These are phyloP conservation scores for Sarcophaga peregrina DNA, from an alignment of 1,140 invertebrate species.

Conservation along the genomic window DNA sequence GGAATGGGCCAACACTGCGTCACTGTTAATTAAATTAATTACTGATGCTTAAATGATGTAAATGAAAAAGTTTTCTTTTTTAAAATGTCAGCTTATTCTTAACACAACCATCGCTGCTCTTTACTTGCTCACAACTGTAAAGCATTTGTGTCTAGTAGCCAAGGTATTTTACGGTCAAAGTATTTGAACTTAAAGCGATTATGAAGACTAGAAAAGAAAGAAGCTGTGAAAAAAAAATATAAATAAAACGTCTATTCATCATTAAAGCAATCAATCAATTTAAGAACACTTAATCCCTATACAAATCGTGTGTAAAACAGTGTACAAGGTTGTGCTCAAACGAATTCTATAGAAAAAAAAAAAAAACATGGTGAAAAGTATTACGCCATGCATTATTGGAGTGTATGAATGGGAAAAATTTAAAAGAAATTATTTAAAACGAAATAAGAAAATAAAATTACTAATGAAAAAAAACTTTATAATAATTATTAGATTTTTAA, in stretches of 20 bases:
- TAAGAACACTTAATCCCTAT: conserved; percentile 44
- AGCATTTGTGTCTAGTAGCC: background rate
- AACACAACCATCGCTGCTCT: no score
- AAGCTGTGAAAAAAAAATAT: conserved; percentile 21
- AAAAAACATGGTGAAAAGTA: background rate
- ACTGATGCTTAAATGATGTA: no score
- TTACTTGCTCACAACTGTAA: background rate
- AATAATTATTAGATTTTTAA: no score
- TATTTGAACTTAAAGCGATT: conserved; percentile 22
- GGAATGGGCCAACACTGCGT: no score
- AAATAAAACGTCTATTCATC: conserved; percentile 46
- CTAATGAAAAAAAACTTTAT: no score
- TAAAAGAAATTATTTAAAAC: no score
- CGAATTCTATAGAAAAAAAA: background rate
- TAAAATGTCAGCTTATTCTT: no score
- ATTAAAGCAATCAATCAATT: conserved; percentile 48
- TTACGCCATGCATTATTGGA: no score
- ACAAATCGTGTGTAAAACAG: conserved; percentile 35
- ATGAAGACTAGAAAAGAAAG: background rate
- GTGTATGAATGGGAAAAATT: no score
- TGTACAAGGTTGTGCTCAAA: background rate
- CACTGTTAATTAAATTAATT: no score
- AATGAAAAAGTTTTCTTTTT: no score
- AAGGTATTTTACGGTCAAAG: conserved; percentile 7
- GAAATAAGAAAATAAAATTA: no score